Conservation (phyloP, 1,140 invertebrate genomes). For the Pseudomyrmex concolor region DNA sequence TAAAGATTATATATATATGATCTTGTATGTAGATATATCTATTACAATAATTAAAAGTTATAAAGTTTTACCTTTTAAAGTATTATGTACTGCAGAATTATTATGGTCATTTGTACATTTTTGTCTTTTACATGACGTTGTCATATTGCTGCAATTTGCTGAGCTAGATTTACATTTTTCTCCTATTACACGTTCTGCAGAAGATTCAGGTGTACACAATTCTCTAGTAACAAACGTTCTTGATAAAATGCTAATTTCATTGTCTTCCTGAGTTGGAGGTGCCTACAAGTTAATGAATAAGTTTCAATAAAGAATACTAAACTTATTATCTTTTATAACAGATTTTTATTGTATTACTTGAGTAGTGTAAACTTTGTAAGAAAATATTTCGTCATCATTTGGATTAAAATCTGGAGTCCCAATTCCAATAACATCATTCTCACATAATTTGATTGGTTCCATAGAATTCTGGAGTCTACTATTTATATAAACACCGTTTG, state of each 20-base stretch:
- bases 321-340: not conserved
- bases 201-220: not conserved
- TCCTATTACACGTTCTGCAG: not conserved
- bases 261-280: not conserved
- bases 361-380: slow-evolving; percentile 58
- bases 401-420: slow-evolving; percentile 59
- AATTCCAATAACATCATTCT: slow-evolving; percentile 74
- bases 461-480: slow-evolving; percentile 15
- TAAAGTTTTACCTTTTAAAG: slow-evolving; percentile 20
- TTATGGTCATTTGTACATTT: slow-evolving; percentile 11
- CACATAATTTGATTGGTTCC: slow-evolving; percentile 37
- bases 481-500: slow-evolving; percentile 76
- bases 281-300: not conserved
- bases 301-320: not conserved
- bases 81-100: not conserved
- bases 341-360: slow-evolving; percentile 19
- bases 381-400: slow-evolving; percentile 48
- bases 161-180: not conserved
- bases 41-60: not conserved
- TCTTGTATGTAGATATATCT: not conserved
- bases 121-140: slow-evolving; percentile 52
- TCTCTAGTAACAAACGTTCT: slow-evolving; percentile 23
- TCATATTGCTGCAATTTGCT: not conserved
- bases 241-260: not conserved
- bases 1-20: too few relatives aligned